Base-by-base conservation (phyloP, 1,140 invertebrate genomes). In the Cyclina sinensis region DNA sequence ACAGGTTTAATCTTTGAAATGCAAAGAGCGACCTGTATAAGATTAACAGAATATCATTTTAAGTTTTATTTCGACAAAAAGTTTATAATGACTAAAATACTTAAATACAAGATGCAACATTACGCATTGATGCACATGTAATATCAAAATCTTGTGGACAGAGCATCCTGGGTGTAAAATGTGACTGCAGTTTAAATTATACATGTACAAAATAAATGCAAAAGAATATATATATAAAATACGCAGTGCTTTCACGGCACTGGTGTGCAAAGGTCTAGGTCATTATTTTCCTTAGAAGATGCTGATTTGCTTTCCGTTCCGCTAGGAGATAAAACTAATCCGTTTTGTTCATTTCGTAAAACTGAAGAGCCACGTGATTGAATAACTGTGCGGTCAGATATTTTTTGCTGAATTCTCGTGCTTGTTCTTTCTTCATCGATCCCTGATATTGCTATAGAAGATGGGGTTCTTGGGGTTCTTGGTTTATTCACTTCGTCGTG, bases 401-500 rank as follows among this genome's bases (percentile, higher is more conserved):
- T 37, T 70, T 16, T 35, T n/a, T 16, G 11, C 11, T 37, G 65
- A 37, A 39, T 70, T 18, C 65, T 9, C 12, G 65, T 16, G 27
- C 65, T 70, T 37, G 65, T 70, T 0, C 32, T 30, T 16, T 70
- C 65, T 30, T 73, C 39, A 4, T 83, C 80, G 30, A 84, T 74
- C 0, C 82, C 82, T 11, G 82, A 84, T n/a, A 73, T 70, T 35
- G 82, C 82, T 12, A 74, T 46, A 7, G 70, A 73, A 18, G 76
- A 32, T 37, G 85, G 48, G 24, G 73, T 78, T 18, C 37, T 62
- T 0, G 85, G 85, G 5, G 85, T 87, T 48, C 76, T 21, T 27
- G 85, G 85, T 62, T 87, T 87, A 37, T 39, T 48, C 18, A 57
- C 85, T 37, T 87, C 85, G 14, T 78, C 14, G 65, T 80, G 74